Base-by-base conservation (phyloP, 2,888 invertebrate genomes). In the Dendrolimus houi region DNA sequence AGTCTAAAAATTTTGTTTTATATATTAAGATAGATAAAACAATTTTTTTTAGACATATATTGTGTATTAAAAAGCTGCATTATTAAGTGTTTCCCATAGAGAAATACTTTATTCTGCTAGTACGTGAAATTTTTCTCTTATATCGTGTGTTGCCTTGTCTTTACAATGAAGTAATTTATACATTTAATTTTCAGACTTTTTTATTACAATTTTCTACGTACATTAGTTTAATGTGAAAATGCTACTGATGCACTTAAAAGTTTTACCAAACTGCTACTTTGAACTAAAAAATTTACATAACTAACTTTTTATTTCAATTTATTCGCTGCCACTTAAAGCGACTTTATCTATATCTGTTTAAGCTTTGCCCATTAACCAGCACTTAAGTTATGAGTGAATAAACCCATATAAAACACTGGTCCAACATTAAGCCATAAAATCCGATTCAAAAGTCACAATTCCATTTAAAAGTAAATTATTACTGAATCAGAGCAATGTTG, bases 391-490 rank as follows among this genome's bases (percentile, higher is more conserved):
- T 69, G 63, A 65, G 61, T 64, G 56, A 62, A 61, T 67, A 58
- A 57, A 41, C 42, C 59, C 61, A 57, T 62, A 69, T 72, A 72
- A 72, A 74, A 73, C 68, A 76, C 70, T 65, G 70, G 63, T 66
- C 65, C 64, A 61, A 64, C 70, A 74, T 75, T 70, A 73, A 73
- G 72, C 72, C 67, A 74, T 75, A 72, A 75, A 75, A 69, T 68
- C 67, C 69, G 68, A 75, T 72, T 71, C 68, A 70, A 75, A 75
- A 61, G 72, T 74, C 74, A 72, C 79, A 77, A 77, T 74, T 78
- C 76, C 76, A 83, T 82, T 83, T 72, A 74, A 79, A 79, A 75
- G 69, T 77, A 77, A 82, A 80, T 84, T 81, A 81, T 80, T 79
- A 77, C 74, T 77, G 79, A 84, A 77, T 83, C 82, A 79, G 78